Evolutionary conservation across 2,888 invertebrate species (phyloP).

Genomic region (Drosophila hamatofila): DNA sequence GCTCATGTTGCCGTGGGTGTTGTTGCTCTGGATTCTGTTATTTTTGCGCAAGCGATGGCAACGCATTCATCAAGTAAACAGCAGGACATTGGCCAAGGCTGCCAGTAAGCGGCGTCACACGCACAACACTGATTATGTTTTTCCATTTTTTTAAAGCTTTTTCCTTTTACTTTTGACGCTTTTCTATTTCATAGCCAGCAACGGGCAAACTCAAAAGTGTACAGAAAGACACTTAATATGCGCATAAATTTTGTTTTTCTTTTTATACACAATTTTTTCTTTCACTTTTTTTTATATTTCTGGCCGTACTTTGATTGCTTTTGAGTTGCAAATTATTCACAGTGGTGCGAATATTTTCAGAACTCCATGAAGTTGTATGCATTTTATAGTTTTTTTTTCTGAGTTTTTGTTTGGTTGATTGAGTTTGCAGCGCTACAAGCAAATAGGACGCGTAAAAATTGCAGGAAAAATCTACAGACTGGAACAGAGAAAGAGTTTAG

Average conservation of each 20-base stretch:
- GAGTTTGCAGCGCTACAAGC: background rate
- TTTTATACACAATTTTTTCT: conserved; percentile 12
- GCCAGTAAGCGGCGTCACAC: conserved; percentile 5
- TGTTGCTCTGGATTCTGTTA: conserved; percentile 19
- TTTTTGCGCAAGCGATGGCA: conserved; percentile 35
- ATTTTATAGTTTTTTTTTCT: background rate
- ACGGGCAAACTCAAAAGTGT: conserved; percentile 6
- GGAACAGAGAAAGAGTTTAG: too few relatives aligned
- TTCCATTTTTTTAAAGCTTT: conserved; percentile 14
- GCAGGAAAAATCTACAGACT: background rate
- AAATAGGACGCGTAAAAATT: background rate
- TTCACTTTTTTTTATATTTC: conserved; percentile 12
- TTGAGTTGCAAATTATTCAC: conserved; percentile 4
- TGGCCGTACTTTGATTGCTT: conserved; percentile 2
- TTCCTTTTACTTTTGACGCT: background rate
- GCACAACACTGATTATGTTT: conserved; percentile 29
- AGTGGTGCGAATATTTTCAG: background rate
- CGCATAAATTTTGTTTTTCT: conserved; percentile 28
- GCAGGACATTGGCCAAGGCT: conserved; percentile 58
- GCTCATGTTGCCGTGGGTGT: conserved; percentile 12
- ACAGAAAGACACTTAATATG: conserved; percentile 19
- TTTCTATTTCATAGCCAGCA: conserved; percentile 11
- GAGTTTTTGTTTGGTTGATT: background rate
- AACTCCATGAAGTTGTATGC: background rate
- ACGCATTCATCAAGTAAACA: conserved; percentile 75